Base-by-base conservation (phyloP, 2,113 vertebrate genomes). In the Tupaia tana region DNA sequence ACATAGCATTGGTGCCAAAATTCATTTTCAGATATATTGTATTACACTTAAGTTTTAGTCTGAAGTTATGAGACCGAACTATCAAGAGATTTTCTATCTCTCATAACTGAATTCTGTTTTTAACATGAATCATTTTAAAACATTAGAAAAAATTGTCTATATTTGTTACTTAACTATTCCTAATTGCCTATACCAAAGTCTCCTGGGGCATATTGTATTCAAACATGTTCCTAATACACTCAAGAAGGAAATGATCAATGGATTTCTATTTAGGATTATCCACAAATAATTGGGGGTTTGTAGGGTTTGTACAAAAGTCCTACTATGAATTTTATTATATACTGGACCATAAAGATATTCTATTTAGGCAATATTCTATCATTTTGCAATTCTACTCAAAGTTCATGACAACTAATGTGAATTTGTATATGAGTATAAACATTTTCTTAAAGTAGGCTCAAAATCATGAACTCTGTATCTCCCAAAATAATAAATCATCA, bases 211-310 rank as follows among this genome's bases (percentile, higher is more conserved):
- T n/a, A 73, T 20, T 2, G 3, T 79, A 19, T 92, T 90, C 19
- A 85, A 16, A 22, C 78, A 54, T 66, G 27, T 54, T 82, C 18
- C n/a, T 86, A 58, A 63, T 69, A 67, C 27, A 74, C 5, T 8
- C 11, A 86, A 31, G 15, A 43, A 58, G n/a, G 6, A 95, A 93
- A 80, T 56, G 43, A 81, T 54, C 31, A 63, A 9, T 71, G 31
- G 0, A 58, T 90, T 85, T 86, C 56, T 84, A 43, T 20, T 56
- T n/a, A 87, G 7, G 27, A 13, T 70, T 73, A 82, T 83, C 64
- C 29, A 92, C 27, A 95, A 86, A 91, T 90, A 93, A 89, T 90
- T 79, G 89, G 2, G 10, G 31, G 6, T 83, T 84, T 71, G 22
- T 56, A 77, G 10, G 31, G 6, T 83, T 84, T 71, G 22, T 56